Base-by-base conservation (phyloP, 2,888 invertebrate species). In the Tipula helvola region DNA sequence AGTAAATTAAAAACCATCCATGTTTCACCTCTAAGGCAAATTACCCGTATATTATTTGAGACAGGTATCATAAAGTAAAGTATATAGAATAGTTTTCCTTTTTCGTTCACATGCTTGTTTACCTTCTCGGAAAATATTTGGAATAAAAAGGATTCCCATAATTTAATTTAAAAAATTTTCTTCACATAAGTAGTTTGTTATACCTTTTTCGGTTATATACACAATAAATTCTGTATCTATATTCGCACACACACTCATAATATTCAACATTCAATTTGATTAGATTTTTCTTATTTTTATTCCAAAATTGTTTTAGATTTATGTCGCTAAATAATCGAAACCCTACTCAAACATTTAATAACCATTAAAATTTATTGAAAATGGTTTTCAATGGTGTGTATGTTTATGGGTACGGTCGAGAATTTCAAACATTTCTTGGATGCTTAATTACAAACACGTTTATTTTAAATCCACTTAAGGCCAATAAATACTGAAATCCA, bases 21-120 rank as follows among this genome's bases (percentile, higher is more conserved):
- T 57, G 36, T 83, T 83, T 83, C 83, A 83, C 83, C 83, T 83
- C n/a, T 36, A 36, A 83, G 83, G 83, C 83, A 83, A 83, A 83
- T 36, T 83, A 83, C 36, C 83, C 83, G 12, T 57, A 39, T 39
- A 39, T 5, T 57, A 57, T 57, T 57, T 57, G 52, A 16, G 52
- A 16, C 52, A 57, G 52, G 52, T 57, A 57, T 57, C 52, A 57
- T 57, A 57, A 57, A 57, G 52, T 16, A 18, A 52, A 5, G n/a
- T n/a, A 52, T n/a, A 52, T 5, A 52, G 13, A 52, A 57, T 57
- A 71, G 71, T 28, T 28, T 71, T 71, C 71, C 71, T 71, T 71
- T 71, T 71, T 28, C 71, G 71, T 28, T 71, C 71, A 71, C 71
- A 71, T 28, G 71, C 71, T 28, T 28, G 71, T 71, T 71, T 71